These are phyloP conservation scores for Rhinopomastus cyanomelas DNA, from an alignment of 2,113 vertebrate species.

Conservation along the genomic window DNA sequence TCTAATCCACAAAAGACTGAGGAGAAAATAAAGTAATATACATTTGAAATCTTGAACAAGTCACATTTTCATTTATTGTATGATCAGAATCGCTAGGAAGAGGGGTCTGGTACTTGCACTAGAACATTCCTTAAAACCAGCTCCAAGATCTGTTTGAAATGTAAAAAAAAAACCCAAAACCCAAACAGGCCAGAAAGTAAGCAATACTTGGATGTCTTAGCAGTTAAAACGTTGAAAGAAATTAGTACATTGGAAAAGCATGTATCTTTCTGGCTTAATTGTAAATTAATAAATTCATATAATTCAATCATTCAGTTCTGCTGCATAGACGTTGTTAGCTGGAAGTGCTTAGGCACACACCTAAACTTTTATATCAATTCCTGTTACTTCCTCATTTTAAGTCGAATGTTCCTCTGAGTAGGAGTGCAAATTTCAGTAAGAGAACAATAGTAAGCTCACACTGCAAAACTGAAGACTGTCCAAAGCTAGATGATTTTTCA, in stretches of 20 bases:
- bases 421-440: background rate
- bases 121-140: background rate
- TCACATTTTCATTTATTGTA: constrained; percentile 1
- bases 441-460: background rate
- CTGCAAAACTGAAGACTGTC: background rate
- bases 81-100: background rate
- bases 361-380: background rate
- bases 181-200: background rate
- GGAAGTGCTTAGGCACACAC: background rate
- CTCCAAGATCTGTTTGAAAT: background rate
- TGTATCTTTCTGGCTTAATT: background rate
- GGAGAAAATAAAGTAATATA: background rate
- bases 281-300: background rate
- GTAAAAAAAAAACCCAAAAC: background rate
- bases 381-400: background rate
- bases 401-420: background rate
- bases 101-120: background rate
- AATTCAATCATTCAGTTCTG: background rate
- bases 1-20: background rate
- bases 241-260: background rate
- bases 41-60: background rate
- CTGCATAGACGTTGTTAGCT: background rate
- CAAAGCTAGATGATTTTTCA: background rate
- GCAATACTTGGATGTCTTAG: background rate
- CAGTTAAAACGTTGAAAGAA: background rate